These are phyloP conservation scores for Ophion costatus DNA, from an alignment of 2,888 invertebrate species.

Conservation along the genomic window DNA sequence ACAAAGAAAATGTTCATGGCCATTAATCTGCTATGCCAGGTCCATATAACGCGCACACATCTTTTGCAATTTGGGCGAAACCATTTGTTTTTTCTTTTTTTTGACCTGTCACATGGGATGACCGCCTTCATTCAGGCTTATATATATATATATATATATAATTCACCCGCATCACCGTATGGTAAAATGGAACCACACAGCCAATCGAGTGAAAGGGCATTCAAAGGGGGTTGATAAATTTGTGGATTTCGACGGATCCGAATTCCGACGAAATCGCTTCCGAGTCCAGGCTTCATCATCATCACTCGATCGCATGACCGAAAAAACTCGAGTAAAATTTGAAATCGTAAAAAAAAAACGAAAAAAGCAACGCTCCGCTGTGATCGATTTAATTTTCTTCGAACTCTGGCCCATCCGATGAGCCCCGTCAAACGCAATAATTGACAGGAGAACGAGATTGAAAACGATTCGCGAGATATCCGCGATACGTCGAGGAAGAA, in stretches of 20 bases:
- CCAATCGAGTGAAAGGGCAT: neutral
- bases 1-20: too few relatives aligned
- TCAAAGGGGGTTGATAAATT: constrained; percentile 20
- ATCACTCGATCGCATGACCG: constrained; percentile 41
- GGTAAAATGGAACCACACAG: neutral
- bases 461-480: constrained; percentile 22
- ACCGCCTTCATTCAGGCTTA: neutral
- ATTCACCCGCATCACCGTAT: neutral
- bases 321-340: constrained; percentile 39
- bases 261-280: neutral
- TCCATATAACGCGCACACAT: too few relatives aligned
- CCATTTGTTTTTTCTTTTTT: too few relatives aligned
- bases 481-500: neutral
- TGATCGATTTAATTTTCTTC: constrained; percentile 52
- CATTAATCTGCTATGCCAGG: too few relatives aligned
- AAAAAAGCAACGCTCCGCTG: constrained; percentile 42
- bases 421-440: constrained; percentile 48
- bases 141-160: neutral
- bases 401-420: constrained; percentile 41
- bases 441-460: constrained; percentile 42
- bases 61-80: too few relatives aligned
- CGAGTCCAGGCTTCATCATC: constrained; percentile 58
- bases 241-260: neutral
- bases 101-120: too few relatives aligned
- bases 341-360: constrained; percentile 35